Evolutionary conservation across 2,888 invertebrate species (phyloP), one percentile per base, ranked within the genome.

Genomic region (Petrophora chlorosata): DNA sequence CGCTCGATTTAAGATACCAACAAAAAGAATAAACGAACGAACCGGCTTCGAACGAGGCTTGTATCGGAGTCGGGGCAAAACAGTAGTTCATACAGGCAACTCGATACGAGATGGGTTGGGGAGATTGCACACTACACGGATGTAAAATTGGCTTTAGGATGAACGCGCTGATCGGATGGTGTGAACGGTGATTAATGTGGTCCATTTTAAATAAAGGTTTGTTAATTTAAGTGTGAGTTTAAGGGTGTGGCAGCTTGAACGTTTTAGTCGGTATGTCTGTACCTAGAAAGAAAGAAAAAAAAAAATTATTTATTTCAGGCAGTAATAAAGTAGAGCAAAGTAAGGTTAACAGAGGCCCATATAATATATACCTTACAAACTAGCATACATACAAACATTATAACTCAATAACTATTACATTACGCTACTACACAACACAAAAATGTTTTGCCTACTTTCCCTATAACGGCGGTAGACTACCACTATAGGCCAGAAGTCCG

Each of bases 1-100:
- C 79, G 79, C 72, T 76, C 73, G 78, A 78, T 80, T 80, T 77
- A 70, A 68, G 70, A 74, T 74, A 72, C 76, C 56, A 53, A 67
- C 61, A 63, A 63, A 68, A 58, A 58, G 19, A 8, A 7, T 5
- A 42, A 25, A 22, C 29, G 50, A 44, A 33, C 2, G 15, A 36
- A 39, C 41, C 42, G 39, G 48, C 34, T 47, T 19, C 12, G 26
- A 9, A 9, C 29, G 25, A 7, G 8, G 25, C 35, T 29, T 41
- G 43, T 36, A 9, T 26, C 39, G 19, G 8, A 44, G 34, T 26
- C 44, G 16, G 28, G 22, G 32, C 42, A 22, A 38, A 48, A 48
- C 48, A 48, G 48, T 48, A 48, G 48, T 48, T 42, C 36, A 30
- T 38, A 48, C 48, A 4, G 14, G 42, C 42, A 48, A 48, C 42